Base-by-base conservation (phyloP, 2,888 invertebrate species). In the Adelognathus sp. region DNA sequence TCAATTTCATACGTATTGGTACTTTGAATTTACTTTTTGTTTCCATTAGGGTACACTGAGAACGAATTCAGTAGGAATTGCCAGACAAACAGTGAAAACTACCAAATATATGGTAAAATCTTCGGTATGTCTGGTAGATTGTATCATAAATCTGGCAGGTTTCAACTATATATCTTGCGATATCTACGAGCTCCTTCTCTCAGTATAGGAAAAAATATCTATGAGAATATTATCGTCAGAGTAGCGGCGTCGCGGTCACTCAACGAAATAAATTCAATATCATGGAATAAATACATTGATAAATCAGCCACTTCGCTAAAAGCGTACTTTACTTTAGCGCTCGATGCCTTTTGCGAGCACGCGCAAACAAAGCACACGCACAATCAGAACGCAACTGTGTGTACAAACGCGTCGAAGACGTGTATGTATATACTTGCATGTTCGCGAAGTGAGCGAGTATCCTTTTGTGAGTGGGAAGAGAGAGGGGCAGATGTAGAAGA, bases 271-370 rank as follows among this genome's bases (percentile, higher is more conserved):
- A 91, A 90, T 91, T 90, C 90, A 90, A 90, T 91, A 91, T 90
- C 90, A 89, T 85, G 90, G 91, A 90, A 90, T 91, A 90, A 91
- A 91, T 91, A 90, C 90, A 90, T 90, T 90, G 91, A 91, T 90
- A 90, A 91, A 91, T 91, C 90, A 90, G 90, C 89, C 88, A 90
- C 90, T 90, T 85, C 85, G 89, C 90, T 90, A 90, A 90, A 90
- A 90, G 90, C 90, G 90, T 88, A 88, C 90, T 89, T 89, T 87
- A 88, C 88, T 89, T 88, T 86, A 87, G 88, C 87, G 84, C 84
- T 31, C 82, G 85, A 76, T 36, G 88, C 88, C n/a, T 86, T 86
- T 85, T 82, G 81, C 83, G 82, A 84, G 84, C 64, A 74, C 79
- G 75, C 72, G 80, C 83, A 80, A 75, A 76, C 80, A 81, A 74